Base-by-base conservation (phyloP, 2,888 invertebrate genomes). In the Zygaena filipendulae region DNA sequence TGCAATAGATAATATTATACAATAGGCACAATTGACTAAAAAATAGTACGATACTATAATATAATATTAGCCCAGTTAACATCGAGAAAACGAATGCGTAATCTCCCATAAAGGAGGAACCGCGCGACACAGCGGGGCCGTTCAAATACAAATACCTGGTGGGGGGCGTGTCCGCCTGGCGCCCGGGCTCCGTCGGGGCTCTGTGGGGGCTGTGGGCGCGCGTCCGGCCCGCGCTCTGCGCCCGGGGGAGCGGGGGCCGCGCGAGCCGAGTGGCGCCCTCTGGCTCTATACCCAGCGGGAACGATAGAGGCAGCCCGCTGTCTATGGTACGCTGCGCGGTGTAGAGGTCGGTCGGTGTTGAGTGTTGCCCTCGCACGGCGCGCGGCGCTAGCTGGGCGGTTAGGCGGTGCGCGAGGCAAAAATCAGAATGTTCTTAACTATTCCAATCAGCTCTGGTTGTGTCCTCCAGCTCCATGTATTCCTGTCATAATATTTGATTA, bases 21-120 rank as follows among this genome's bases (percentile, higher is more conserved):
- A n/a, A n/a, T n/a, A n/a, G n/a, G n/a, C n/a, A n/a, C n/a, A n/a
- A n/a, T n/a, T n/a, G n/a, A n/a, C n/a, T n/a, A n/a, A n/a, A n/a
- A n/a, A n/a, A n/a, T n/a, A n/a, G n/a, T n/a, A n/a, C n/a, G n/a
- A n/a, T n/a, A n/a, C n/a, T n/a, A n/a, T n/a, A n/a, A n/a, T n/a
- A n/a, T n/a, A n/a, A n/a, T n/a, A n/a, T n/a, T n/a, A n/a, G n/a
- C n/a, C n/a, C n/a, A n/a, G n/a, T n/a, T n/a, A n/a, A n/a, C n/a
- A n/a, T n/a, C n/a, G n/a, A n/a, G n/a, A n/a, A n/a, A n/a, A n/a
- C n/a, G n/a, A n/a, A n/a, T n/a, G n/a, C n/a, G n/a, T n/a, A n/a
- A n/a, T n/a, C n/a, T n/a, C n/a, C n/a, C n/a, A n/a, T n/a, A n/a
- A 49, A 66, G 59, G 70, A 71, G 49, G 61, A 63, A 50, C 57